Percentiles rank a stretch among this genome's conserved stretches.
These are phyloP conservation scores for Apogon talboti DNA, from an alignment of 2,797 vertebrate species.

Conservation along the genomic window DNA sequence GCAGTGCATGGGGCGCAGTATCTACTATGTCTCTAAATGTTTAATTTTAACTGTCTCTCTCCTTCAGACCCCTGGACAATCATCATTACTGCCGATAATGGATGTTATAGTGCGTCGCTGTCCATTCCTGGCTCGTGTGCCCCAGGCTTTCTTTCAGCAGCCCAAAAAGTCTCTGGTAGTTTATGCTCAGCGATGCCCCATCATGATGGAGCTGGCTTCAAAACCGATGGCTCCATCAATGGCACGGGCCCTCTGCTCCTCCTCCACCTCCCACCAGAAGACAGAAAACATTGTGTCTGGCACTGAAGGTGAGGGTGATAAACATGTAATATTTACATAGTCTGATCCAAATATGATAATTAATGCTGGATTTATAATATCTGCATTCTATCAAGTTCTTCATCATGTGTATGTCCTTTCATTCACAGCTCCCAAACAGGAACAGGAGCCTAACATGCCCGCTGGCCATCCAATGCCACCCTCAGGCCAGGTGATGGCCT, in stretches of 20 bases:
- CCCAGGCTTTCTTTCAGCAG: constrained; percentile 89
- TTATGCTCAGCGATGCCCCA: constrained; percentile 90
- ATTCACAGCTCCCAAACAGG: constrained; percentile 67
- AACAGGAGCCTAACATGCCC: constrained; percentile 70
- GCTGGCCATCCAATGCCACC: constrained; percentile 83
- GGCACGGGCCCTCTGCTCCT: constrained; percentile 85
- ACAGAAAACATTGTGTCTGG: constrained; percentile 77
- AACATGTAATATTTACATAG: background rate
- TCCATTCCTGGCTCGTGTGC: constrained; percentile 89
- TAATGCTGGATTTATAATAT: background rate
- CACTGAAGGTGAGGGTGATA: constrained; percentile 80
- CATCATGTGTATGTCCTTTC: background rate
- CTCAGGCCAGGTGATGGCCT: constrained; percentile 80
- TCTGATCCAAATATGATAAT: no score
- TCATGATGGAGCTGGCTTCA: constrained; percentile 89
- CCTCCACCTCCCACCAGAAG: constrained; percentile 84
- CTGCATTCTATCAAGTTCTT: background rate
- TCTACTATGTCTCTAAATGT: no score
- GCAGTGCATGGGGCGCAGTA: no score
- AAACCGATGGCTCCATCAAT: constrained; percentile 75
- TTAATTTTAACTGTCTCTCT: no score
- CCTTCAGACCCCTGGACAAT: constrained; percentile 79
- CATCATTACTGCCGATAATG: constrained; percentile 69
- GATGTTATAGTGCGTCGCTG: constrained; percentile 87
- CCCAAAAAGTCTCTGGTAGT: constrained; percentile 85